Evolutionary conservation across 2,888 invertebrate genomes (phyloP).

Genomic region (Argyra leucocephala): DNA sequence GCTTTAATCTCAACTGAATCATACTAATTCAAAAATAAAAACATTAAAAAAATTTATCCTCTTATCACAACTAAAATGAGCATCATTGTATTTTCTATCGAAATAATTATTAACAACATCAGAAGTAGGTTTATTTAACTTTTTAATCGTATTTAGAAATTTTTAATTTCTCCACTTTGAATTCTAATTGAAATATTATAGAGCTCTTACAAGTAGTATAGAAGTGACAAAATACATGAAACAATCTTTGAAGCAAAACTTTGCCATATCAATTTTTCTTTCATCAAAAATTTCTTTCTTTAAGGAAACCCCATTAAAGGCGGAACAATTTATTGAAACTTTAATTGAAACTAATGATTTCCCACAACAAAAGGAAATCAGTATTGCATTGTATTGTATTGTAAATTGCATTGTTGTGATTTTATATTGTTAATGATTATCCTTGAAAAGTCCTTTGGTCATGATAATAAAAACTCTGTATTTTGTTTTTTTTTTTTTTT

Average conservation of each 20-base stretch:
- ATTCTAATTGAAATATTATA: conserved; percentile 28
- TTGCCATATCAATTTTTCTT: no score
- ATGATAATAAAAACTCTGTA: no score
- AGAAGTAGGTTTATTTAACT: no score
- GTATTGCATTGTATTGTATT: no score
- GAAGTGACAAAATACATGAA: conserved; percentile 38
- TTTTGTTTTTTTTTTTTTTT: no score
- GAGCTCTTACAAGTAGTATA: conserved; percentile 30
- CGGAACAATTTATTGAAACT: not conserved
- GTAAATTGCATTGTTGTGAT: no score
- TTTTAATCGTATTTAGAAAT: no score
- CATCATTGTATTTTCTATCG: conserved; percentile 35
- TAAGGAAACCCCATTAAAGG: not conserved
- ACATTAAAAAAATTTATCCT: conserved; percentile 36
- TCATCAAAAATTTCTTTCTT: conserved; percentile 23
- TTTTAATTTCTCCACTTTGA: no score
- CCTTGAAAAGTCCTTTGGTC: no score
- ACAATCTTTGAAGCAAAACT: conserved; percentile 30
- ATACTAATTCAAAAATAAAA: conserved; percentile 35
- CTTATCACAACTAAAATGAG: conserved; percentile 39
- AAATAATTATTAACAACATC: no score
- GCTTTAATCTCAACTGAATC: no score
- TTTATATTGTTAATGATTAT: no score
- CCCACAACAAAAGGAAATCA: not conserved
- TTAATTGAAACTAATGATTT: not conserved